Base-by-base conservation (phyloP, 2,113 vertebrate species). In the Mandrillus leucophaeus region DNA sequence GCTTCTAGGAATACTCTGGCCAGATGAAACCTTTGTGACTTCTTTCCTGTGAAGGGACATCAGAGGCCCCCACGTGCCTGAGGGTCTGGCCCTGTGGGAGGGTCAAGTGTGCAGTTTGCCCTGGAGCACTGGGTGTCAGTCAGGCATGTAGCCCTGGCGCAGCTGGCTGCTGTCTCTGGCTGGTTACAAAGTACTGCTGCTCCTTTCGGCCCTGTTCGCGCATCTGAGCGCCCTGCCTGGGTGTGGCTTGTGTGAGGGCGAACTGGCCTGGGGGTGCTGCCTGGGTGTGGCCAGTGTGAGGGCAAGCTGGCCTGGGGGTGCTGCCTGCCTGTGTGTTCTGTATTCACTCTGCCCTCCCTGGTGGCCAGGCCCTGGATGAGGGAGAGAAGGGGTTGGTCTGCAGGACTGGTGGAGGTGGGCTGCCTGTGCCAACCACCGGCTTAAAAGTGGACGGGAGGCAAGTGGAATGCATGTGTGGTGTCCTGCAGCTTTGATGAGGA, bases 301-400 rank as follows among this genome's bases (percentile, higher is more conserved):
- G 30, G 32, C 8, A 8, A 5, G 14, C 59, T 25, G 64, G 50
- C n/a, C n/a, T 16, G 12, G 22, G 75, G 75, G 1, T 48, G 48
- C 16, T 50, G 1, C 4, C 3, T 64, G 72, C 32, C 27, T 4
- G 6, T 43, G 35, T 6, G 3, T 45, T n/a, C 2, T 1, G 2
- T 45, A 20, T 83, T 66, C 6, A 23, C 30, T 45, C 25, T 7
- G 1, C 5, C 16, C 18, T 75, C 23, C 59, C 27, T 30, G 4
- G 13, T 59, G 38, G 52, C 48, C 40, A n/a, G 38, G 45, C 6
- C 18, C 9, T 20, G 27, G 17, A 13, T 5, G 27, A 9, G 43
- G 68, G 66, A 20, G 40, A 30, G 48, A 80, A 23, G 18, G 5
- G 13, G 64, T 43, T 9, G 1, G 38, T 18, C 50, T 6, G 1